Base-by-base conservation (phyloP, 1,140 invertebrate genomes). In the Leguminivora glycinivorella region DNA sequence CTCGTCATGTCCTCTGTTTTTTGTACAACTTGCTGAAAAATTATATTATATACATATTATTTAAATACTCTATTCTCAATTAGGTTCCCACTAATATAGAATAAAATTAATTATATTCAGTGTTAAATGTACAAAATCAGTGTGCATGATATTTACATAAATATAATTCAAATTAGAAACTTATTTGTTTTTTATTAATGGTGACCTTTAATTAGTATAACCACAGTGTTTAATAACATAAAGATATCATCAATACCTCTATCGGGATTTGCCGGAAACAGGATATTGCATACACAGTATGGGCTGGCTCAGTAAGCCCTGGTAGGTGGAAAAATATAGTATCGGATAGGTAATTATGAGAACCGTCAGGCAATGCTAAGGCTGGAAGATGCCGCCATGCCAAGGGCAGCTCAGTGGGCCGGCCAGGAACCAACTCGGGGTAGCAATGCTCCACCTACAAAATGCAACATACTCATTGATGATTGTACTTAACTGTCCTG, bases 211-310 rank as follows among this genome's bases (percentile, higher is more conserved):
- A 34, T 12, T 38, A 14, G 1, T 10, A 34, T 34, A 34, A 34
- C 6, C 31, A 34, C 5, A 34, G 5, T 38, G 10, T 12, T 9
- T 38, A 7, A 1, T 38, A 38, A 38, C 6, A 38, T 38, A 14
- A 5, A 31, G 6, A 43, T 4, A 9, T 22, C 19, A 9, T 22
- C 19, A 43, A 22, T 93, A 98, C 97, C 92, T 98, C 97, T 14
- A 98, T 95, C 79, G 98, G 96, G 81, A 99, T 99, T 93, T 99
- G 99, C 74, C 98, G 93, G 90, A 99, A 99, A 92, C 99, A 99
- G 19, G 98, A 99, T 71, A 99, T 96, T 7, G 98, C 98, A 94
- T 96, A 99, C 9, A 99, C 95, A 47, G 98, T 99, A 77, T 95
- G 93, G 69, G 95, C 94, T 22, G 96, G 95, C 83, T 98, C 94